Base-by-base conservation (phyloP, 2,113 vertebrate species). In the Neofelis nebulosa region DNA sequence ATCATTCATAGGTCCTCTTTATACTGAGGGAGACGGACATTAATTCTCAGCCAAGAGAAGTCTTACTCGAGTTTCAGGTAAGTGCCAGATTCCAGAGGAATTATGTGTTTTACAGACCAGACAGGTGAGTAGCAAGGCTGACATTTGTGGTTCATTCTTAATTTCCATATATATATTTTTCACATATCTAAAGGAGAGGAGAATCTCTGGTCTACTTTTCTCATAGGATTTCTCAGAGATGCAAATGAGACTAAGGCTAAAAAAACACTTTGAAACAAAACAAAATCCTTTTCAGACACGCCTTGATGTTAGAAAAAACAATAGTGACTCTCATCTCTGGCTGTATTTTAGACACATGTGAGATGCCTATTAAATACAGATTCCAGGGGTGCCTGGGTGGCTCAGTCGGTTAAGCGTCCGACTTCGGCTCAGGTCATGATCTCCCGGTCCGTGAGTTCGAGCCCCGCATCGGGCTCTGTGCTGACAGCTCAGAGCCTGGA, bases 231-330 rank as follows among this genome's bases (percentile, higher is more conserved):
- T 94, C 79, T 91, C 87, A 73, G 12, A 68, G 33, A 92, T 68
- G 21, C 83, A 95, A 97, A 69, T 41, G 31, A 96, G 12, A 55
- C 2, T 31, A 57, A 81, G 7, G 36, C 83, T 89, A 83, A 94
- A 94, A 94, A 33, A 11, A 2, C 14, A 84, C 14, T 90, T 76
- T 48, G 38, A 96, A 86, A 86, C 50, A 83, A 83, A 92, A 94
- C 50, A 83, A 83, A 92, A 94, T 55, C 14, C 19, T 85, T 91
- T 91, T 71, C 21, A 86, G 57, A 89, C 4, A 94, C 3, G 45
- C 13, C 33, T 13, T 71, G 73, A 78, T 68, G 38, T 41, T 31
- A 90, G 45, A 68, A 82, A 68, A 65, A 66, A 38, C 2, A 93
- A 83, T 2, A 78, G 38, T 48, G n/a, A 88, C 15, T 69, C 61